Conservation (phyloP, 2,797 vertebrate genomes). For the Eulemur coronatus region DNA sequence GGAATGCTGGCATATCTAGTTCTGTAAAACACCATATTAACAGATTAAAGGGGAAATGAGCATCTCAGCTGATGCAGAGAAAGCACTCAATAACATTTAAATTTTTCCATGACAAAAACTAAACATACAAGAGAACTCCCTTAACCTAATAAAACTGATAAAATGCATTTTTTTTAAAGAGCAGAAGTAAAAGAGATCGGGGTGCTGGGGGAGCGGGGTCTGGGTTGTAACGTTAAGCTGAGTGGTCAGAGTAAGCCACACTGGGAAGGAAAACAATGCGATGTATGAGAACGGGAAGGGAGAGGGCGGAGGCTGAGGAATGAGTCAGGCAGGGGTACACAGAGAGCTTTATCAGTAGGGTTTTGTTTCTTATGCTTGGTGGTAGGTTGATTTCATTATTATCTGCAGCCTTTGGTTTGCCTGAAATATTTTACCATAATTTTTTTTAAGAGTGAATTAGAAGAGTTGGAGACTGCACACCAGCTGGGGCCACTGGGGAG, state of each 20-base stretch:
- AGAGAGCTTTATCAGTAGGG: background rate
- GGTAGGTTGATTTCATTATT: background rate
- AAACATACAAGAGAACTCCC: background rate
- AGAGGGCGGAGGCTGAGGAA: background rate
- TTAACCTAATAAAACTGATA: background rate
- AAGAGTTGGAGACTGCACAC: background rate
- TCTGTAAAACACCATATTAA: background rate
- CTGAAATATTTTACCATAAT: background rate
- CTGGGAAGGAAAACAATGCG: background rate
- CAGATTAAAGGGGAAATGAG: background rate
- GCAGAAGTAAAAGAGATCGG: background rate
- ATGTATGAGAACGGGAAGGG: background rate
- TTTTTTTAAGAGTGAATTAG: background rate
- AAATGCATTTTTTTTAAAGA: background rate
- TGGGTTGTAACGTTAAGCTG: background rate
- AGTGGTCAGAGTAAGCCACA: no score
- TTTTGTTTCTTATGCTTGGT: background rate
- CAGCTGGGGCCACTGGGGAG: background rate
- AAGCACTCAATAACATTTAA: background rate
- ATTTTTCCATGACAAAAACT: background rate
- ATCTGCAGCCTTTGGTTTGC: background rate
- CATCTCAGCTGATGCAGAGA: background rate
- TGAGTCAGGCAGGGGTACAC: background rate
- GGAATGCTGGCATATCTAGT: slow-evolving; percentile 9
- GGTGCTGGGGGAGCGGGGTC: background rate